These are phyloP conservation scores for Stigmatopora nigra DNA, from an alignment of 2,113 vertebrate genomes.

Conservation along the genomic window DNA sequence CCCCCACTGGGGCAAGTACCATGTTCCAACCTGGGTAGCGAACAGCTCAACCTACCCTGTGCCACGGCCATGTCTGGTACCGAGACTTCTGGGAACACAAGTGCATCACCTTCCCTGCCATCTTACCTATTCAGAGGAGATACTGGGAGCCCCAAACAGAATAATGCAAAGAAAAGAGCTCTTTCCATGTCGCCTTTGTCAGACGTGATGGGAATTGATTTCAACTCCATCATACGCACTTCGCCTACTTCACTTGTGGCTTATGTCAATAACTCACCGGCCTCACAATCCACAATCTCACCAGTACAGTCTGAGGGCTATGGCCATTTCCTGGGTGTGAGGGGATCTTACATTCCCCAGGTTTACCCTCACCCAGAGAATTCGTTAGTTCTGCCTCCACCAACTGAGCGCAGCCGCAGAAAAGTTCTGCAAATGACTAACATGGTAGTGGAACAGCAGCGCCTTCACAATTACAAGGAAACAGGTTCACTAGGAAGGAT, in stretches of 20 bases:
- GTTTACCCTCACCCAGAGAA: conserved; percentile 48
- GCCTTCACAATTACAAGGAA: conserved; percentile 42
- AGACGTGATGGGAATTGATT: conserved; percentile 84
- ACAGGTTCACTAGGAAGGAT: conserved; percentile 35
- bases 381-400: conserved; percentile 42
- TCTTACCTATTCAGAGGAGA: conserved; percentile 79
- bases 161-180: conserved; percentile 78
- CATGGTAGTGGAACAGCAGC: conserved; percentile 80
- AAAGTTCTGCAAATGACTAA: conserved; percentile 76
- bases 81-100: conserved; percentile 30
- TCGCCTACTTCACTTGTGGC: conserved; percentile 91
- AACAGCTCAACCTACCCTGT: conserved; percentile 65
- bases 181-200: conserved; percentile 84
- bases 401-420: conserved; percentile 66
- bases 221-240: conserved; percentile 89
- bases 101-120: conserved; percentile 71
- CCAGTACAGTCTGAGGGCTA: conserved; percentile 85
- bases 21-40: conserved; percentile 63
- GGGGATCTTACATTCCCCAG: conserved; percentile 81
- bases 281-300: conserved; percentile 67
- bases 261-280: conserved; percentile 83
- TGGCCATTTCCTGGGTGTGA: conserved; percentile 87
- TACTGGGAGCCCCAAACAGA: conserved; percentile 66
- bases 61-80: conserved; percentile 69
- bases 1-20: conserved; percentile 68